These are phyloP conservation scores for Cheilosia scutellata DNA, from an alignment of 2,888 invertebrate species.

Conservation along the genomic window DNA sequence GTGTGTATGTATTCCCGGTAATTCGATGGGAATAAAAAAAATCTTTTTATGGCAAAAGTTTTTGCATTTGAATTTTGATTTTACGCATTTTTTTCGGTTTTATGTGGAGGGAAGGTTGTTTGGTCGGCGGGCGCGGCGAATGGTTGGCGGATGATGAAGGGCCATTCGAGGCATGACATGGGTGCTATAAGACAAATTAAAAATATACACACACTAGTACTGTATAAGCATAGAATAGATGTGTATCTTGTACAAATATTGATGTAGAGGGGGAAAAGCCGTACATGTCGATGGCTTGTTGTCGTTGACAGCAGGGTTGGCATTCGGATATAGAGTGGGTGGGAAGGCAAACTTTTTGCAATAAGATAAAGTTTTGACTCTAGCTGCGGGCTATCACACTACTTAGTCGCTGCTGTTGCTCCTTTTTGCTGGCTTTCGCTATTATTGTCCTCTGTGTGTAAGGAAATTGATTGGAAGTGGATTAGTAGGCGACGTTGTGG, in stretches of 20 bases:
- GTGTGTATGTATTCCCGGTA: conserved; percentile 32
- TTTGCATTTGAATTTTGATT: conserved; percentile 70
- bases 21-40: conserved; percentile 61
- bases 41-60: conserved; percentile 65
- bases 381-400: conserved; percentile 45
- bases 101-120: background rate
- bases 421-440: conserved; percentile 41
- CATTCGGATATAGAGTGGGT: conserved; percentile 23
- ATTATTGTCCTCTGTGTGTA: conserved; percentile 55
- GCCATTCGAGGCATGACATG: conserved; percentile 34
- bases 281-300: conserved; percentile 19
- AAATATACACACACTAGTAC: conserved; percentile 45
- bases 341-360: conserved; percentile 53
- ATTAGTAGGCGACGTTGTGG: conserved; percentile 69
- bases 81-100: conserved; percentile 46
- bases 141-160: conserved; percentile 7
- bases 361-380: conserved; percentile 65
- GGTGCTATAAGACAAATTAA: conserved; percentile 68
- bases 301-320: conserved; percentile 31
- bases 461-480: conserved; percentile 71
- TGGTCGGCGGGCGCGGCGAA: background rate
- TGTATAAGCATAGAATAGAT: background rate
- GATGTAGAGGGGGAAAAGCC: conserved; percentile 47
- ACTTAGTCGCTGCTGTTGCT: conserved; percentile 67
- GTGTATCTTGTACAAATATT: conserved; percentile 39